phyloP scores from a whole-genome alignment of 2,888 invertebrate species.

The Miltochrista miniata region DNA sequence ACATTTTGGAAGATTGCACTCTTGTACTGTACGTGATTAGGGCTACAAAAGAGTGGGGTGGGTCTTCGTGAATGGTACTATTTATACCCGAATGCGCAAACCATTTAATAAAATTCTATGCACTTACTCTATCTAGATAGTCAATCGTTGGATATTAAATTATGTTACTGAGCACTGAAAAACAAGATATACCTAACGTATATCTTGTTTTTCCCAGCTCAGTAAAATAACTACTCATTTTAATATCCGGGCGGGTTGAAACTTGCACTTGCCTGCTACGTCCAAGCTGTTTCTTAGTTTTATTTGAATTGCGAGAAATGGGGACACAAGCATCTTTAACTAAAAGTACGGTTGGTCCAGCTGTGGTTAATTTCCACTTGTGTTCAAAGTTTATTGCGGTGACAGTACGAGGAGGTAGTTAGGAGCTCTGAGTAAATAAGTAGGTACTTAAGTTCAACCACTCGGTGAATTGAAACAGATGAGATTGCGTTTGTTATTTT shows the following conservation, averaged over 20 bases:
- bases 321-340: neutral
- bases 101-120: too few relatives aligned
- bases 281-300: neutral
- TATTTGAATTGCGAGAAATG: neutral
- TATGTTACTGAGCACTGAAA: too few relatives aligned
- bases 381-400: neutral
- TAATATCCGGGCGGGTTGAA: neutral
- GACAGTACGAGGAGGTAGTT: neutral
- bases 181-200: too few relatives aligned
- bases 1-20: too few relatives aligned
- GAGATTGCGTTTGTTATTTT: neutral
- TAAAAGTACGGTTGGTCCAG: neutral
- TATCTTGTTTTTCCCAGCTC: too few relatives aligned
- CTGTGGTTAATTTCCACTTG: neutral
- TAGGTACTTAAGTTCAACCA: neutral
- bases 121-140: too few relatives aligned
- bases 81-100: too few relatives aligned
- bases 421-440: neutral
- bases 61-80: too few relatives aligned
- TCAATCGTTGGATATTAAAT: too few relatives aligned
- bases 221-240: too few relatives aligned
- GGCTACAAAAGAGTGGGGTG: too few relatives aligned
- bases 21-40: too few relatives aligned
- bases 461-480: neutral
- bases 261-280: neutral